Conservation (phyloP, 2,797 vertebrate species). For the Odontamblyopus lacepedii region DNA sequence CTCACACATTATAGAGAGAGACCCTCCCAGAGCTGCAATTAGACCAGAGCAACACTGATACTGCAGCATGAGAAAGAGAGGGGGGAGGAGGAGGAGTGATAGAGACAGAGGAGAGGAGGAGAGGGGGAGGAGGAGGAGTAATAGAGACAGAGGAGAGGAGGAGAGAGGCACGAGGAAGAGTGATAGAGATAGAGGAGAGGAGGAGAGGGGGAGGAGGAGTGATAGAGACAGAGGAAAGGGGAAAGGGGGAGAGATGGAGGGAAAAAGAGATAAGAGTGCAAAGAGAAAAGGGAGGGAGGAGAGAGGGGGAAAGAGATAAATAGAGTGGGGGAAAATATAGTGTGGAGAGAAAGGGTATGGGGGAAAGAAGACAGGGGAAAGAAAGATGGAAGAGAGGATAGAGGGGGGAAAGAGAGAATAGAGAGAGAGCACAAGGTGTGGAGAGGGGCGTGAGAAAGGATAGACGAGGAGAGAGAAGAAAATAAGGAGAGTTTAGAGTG, state of each 20-base stretch:
- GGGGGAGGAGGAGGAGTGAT: background rate
- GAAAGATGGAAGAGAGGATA: background rate
- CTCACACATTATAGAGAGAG: conserved; percentile 53
- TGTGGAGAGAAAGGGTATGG: no score
- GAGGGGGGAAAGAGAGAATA: background rate
- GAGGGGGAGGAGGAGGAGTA: no score
- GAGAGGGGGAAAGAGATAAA: background rate
- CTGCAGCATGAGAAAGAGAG: conserved; percentile 1
- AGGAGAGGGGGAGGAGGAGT: background rate
- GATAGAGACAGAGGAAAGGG: background rate
- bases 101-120: background rate
- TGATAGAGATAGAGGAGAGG: background rate
- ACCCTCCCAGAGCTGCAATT: conserved; percentile 48
- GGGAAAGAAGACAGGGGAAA: background rate
- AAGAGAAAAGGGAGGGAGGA: background rate
- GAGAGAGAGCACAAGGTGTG: no score
- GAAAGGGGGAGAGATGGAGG: background rate
- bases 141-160: background rate
- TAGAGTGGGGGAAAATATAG: background rate
- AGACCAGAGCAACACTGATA: conserved; percentile 47
- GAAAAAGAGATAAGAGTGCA: background rate
- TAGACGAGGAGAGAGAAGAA: no score
- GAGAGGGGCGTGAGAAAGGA: no score
- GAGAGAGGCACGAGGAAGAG: background rate
- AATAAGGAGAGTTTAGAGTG: no score